A percentile compares a stretch with the other conserved stretches of the same genome.
Conservation (phyloP, 2,797 vertebrate genomes). For the Tamandua tetradactyla region DNA sequence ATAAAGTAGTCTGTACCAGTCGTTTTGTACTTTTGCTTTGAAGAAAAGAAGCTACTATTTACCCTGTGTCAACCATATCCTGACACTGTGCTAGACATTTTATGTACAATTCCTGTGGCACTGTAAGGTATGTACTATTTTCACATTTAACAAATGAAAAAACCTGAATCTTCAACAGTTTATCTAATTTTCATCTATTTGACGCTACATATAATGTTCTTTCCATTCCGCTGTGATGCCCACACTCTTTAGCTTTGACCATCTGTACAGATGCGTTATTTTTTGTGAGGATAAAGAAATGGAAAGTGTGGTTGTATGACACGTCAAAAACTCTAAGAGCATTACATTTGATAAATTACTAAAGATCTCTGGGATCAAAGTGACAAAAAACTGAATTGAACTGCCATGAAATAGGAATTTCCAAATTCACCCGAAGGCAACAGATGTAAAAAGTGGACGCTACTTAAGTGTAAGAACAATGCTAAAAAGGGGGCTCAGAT, state of each 20-base stretch:
- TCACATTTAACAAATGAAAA: not conserved
- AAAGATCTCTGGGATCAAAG: conserved; percentile 50
- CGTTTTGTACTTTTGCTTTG: not conserved
- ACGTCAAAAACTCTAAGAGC: conserved; percentile 31
- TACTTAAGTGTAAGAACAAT: not conserved
- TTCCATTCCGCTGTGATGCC: not conserved
- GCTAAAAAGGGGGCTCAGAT: conserved; percentile 14
- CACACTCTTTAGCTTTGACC: not conserved
- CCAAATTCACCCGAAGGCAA: not conserved
- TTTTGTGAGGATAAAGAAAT: not conserved
- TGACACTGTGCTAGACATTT: not conserved
- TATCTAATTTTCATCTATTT: not conserved
- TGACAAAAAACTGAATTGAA: conserved; percentile 58
- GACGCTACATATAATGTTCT: not conserved
- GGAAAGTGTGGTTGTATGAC: not conserved
- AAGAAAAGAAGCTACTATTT: not conserved
- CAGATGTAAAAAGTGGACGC: not conserved
- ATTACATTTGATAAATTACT: not conserved
- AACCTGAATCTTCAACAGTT: not conserved
- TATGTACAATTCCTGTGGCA: not conserved
- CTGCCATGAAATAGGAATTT: not conserved
- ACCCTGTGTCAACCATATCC: not conserved
- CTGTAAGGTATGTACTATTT: not conserved
- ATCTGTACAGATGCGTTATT: not conserved
- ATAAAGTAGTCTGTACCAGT: not conserved